These are phyloP conservation scores for Dicrostonyx torquatus DNA, from an alignment of 2,797 vertebrate species.

Conservation along the genomic window DNA sequence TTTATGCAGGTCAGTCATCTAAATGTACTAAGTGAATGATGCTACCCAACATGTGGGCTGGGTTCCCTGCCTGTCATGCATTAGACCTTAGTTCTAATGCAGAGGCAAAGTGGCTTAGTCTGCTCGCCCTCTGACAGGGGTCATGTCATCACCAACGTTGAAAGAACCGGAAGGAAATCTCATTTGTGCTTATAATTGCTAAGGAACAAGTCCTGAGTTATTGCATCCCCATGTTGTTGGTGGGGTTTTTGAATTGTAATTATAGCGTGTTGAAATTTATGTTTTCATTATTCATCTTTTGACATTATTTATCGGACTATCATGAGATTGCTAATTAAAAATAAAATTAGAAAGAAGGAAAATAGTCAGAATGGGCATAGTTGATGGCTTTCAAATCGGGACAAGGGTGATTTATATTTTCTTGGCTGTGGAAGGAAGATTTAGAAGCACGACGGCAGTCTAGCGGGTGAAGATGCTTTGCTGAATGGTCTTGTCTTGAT, in stretches of 20 bases:
- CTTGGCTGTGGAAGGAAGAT: background rate
- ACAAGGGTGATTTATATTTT: conserved; percentile 3
- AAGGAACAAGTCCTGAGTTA: conserved; percentile 57
- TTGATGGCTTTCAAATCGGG: background rate
- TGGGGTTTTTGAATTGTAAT: conserved; percentile 48
- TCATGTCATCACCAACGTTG: conserved; percentile 12
- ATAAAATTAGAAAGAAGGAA: conserved; percentile 63
- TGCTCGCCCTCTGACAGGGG: conserved; percentile 54
- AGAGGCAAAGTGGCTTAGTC: conserved; percentile 36
- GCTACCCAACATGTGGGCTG: background rate
- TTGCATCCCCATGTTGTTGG: background rate
- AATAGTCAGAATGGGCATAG: background rate
- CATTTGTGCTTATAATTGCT: conserved; percentile 66
- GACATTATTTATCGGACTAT: conserved; percentile 63
- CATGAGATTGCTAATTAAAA: conserved; percentile 64
- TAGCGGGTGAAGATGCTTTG: background rate
- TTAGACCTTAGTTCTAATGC: conserved; percentile 63
- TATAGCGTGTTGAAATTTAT: conserved; percentile 59
- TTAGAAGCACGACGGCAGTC: background rate
- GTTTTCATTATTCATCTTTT: conserved; percentile 70
- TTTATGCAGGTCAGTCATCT: conserved; percentile 57
- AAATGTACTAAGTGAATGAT: background rate
- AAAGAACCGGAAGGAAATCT: conserved; percentile 53
- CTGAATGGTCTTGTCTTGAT: background rate
- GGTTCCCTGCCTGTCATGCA: background rate